phyloP scores from a whole-genome alignment of 2,888 invertebrate species.

The Aproaerema taeniolella region DNA sequence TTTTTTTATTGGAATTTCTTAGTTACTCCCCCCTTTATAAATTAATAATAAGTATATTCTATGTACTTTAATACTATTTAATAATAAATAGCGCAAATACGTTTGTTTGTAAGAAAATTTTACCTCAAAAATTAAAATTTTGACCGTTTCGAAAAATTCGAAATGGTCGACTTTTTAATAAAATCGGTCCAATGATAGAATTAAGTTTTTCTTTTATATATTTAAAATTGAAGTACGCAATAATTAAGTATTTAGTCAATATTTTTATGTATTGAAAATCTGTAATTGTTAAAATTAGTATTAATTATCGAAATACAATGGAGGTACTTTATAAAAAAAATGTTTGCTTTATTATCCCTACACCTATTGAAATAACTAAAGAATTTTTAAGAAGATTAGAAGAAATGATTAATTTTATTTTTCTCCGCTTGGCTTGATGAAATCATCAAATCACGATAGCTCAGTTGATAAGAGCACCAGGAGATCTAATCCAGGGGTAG shows the following conservation, averaged over 20 bases:
- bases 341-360: neutral
- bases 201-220: constrained; percentile 19
- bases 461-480: no score
- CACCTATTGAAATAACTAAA: no score
- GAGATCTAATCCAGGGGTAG: no score
- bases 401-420: no score
- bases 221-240: no score
- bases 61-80: constrained; percentile 26
- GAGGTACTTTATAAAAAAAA: constrained; percentile 42
- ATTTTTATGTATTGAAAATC: constrained; percentile 45
- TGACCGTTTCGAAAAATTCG: constrained; percentile 54
- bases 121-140: constrained; percentile 54
- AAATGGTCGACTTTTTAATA: constrained; percentile 68
- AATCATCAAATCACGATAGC: no score
- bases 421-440: no score
- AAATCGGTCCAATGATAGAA: constrained; percentile 40
- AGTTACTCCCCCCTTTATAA: constrained; percentile 21
- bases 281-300: constrained; percentile 48
- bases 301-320: constrained; percentile 59
- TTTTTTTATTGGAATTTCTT: constrained; percentile 20
- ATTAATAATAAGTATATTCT: constrained; percentile 19
- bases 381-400: no score
- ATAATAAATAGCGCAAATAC: constrained; percentile 23
- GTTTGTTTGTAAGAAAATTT: constrained; percentile 23
- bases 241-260: constrained; percentile 53